Evolutionary conservation across 2,888 invertebrate species (phyloP), one percentile per base, ranked within the genome.

Genomic region (Morpho helenor): DNA sequence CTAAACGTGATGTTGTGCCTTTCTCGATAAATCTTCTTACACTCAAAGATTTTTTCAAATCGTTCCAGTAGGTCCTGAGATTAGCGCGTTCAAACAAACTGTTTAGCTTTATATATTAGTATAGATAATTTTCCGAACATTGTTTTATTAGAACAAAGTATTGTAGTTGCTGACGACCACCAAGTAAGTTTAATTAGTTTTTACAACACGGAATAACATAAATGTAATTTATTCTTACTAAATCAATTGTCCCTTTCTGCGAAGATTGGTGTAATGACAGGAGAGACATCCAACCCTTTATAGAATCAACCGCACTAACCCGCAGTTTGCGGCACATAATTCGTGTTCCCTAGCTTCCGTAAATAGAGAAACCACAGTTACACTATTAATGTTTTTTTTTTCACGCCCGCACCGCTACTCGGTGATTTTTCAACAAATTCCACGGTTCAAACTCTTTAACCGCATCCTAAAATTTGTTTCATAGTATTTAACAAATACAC

Each of bases 321-420:
- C 75, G 68, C 76, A 79, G 70, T 72, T 73, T 77, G 82, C 69
- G 81, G 79, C 69, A 72, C 72, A 76, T 80, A 83, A 84, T 84
- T 82, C 79, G 76, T 80, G 77, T 68, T 79, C 73, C 73, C 72
- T 75, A 71, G 77, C 83, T 88, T 88, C 88, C 87, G 87, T 87
- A 87, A 89, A 87, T 87, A 88, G 77, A 81, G 76, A 82, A 85
- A 87, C 89, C 88, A 79, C 87, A 79, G 79, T 80, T 76, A 79
- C 71, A 79, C 79, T 80, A 81, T 82, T 85, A 79, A 82, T 79
- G 79, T 75, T 84, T 84, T 83, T 84, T 74, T 69, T 84, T 75
- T 70, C 66, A 77, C 74, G 73, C 70, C 68, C 64, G 68, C 62
- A 66, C 79, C 80, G 83, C 80, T 82, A 80, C 65, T 67, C 71